Percentiles rank a stretch among this genome's conserved stretches.
phyloP scores from a whole-genome alignment of 2,113 vertebrate genomes.

The Nothoprocta pentlandii region DNA sequence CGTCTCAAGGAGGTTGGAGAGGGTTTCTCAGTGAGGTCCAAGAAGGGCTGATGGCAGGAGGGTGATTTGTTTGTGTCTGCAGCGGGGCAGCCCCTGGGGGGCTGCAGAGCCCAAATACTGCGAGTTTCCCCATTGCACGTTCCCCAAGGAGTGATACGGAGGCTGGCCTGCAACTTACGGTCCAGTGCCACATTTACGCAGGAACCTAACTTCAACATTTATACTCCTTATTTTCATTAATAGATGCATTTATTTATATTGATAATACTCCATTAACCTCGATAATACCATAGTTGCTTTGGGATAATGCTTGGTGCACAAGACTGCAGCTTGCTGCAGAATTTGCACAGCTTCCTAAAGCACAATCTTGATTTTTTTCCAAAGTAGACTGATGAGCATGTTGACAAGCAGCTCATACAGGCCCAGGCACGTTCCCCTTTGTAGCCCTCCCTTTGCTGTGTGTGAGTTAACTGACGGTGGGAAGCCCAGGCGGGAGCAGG shows the following conservation, averaged over 20 bases:
- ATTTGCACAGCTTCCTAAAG: neutral
- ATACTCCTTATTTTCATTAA: neutral
- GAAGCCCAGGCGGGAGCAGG: neutral
- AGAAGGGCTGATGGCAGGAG: neutral
- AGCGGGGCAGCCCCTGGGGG: neutral
- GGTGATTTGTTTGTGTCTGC: neutral
- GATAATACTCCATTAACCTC: neutral
- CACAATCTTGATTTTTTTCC: fast-evolving
- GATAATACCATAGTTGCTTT: neutral
- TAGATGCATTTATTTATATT: neutral
- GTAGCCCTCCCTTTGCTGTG: neutral
- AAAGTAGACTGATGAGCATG: neutral
- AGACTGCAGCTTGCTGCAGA: neutral
- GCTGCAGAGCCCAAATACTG: neutral
- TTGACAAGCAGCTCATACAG: neutral
- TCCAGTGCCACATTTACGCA: neutral
- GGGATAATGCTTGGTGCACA: neutral
- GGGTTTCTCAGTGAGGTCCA: neutral
- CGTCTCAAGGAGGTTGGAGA: neutral
- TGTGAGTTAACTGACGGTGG: neutral
- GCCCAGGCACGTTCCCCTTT: neutral
- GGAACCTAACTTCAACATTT: neutral
- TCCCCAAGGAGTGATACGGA: neutral
- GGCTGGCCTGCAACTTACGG: neutral
- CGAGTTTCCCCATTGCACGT: neutral